Base-by-base conservation (phyloP, 2,113 vertebrate species). In the Cercocebus atys region DNA sequence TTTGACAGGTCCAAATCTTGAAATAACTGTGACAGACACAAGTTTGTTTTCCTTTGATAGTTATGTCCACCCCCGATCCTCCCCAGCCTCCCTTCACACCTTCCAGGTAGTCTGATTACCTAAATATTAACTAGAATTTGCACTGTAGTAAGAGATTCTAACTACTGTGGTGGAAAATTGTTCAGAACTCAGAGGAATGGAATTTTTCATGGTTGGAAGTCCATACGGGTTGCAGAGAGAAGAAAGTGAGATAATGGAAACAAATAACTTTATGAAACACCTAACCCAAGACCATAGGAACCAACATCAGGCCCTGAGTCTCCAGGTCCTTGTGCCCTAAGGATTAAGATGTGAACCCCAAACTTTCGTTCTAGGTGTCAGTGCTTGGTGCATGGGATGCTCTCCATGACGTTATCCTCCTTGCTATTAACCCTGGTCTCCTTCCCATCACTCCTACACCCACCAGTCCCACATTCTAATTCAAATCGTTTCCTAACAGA, bases 91-190 rank as follows among this genome's bases (percentile, higher is more conserved):
- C n/a, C n/a, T 45, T 88, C 61, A 73, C 64, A 75, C 47, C 43
- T 86, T 81, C 85, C 92, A 59, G 70, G 40, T 11, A 59, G 27
- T 95, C 55, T 23, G n/a, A 68, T 90, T n/a, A 88, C 40, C 59
- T 90, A 90, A 81, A 73, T 50, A 73, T 88, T 79, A 88, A 93
- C 59, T 68, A 30, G 78, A 45, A 88, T 73, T 91, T 92, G 32
- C 88, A 85, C 76, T 82, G 55, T 45, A 47, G 47, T 66, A 88
- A 88, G 78, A 72, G 50, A 88, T 59, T 78, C 92, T 73, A 94
- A 79, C 45, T 16, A 76, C 73, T 45, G 7, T 4, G 23, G 43
- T 8, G 11, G 52, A n/a, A 79, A 64, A 8, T 40, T 32, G 78
- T 55, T 78, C 59, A 40, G 43, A 40, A 50, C 23, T 52, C 38